Conservation (phyloP, 1,140 invertebrate genomes). For the Amphibalanus amphitrite region DNA sequence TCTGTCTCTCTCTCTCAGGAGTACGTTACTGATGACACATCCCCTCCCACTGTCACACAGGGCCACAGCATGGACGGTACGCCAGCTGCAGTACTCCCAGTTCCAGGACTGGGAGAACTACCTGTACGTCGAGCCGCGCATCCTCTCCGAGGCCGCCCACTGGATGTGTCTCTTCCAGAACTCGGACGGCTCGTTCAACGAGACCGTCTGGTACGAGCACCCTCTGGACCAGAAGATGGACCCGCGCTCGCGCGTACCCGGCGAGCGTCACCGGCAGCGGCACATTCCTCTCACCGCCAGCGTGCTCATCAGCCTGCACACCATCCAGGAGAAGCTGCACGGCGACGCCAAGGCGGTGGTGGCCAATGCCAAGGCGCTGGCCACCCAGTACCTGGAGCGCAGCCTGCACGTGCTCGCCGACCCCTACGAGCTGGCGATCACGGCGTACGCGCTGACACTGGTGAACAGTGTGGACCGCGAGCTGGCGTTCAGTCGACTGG, state of each 20-base stretch:
- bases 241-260: constrained; percentile 4
- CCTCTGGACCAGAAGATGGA: constrained; percentile 3
- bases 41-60: no score
- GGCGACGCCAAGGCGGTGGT: constrained; percentile 22
- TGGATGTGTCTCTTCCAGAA: constrained; percentile 30
- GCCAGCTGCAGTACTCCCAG: constrained; percentile 25
- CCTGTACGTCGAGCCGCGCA: constrained; percentile 29
- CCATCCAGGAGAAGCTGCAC: constrained; percentile 22
- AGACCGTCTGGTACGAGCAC: constrained; percentile 20
- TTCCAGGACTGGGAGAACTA: constrained; percentile 36
- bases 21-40: no score
- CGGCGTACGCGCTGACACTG: constrained; percentile 31
- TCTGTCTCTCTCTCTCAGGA: no score
- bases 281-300: constrained; percentile 31
- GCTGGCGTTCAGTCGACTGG: constrained; percentile 18
- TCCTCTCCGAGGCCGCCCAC: constrained; percentile 22
- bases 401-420: constrained; percentile 24
- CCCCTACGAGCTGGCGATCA: constrained; percentile 32
- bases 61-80: constrained; percentile 30
- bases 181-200: constrained; percentile 28
- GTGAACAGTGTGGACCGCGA: constrained; percentile 27
- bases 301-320: constrained; percentile 28
- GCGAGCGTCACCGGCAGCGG: neutral
- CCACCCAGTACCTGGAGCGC: constrained; percentile 24
- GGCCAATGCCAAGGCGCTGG: constrained; percentile 8